A percentile compares a stretch with the other conserved stretches of the same genome.
Conservation (phyloP, 2,888 invertebrate genomes). For the Rotaria socialis region DNA sequence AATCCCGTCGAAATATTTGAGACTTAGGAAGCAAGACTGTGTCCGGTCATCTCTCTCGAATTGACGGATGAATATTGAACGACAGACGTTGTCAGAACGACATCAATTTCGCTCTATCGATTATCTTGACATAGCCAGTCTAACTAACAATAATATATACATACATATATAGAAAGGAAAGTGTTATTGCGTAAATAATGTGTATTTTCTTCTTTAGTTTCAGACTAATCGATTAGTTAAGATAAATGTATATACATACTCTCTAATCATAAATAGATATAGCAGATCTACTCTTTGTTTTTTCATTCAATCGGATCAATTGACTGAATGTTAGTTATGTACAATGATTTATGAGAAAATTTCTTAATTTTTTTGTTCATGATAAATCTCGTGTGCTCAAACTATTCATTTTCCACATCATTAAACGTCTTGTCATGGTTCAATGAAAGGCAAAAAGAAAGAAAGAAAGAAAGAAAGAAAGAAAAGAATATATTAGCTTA, state of each 20-base stretch:
- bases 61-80: conserved; percentile 1
- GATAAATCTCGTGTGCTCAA: conserved; percentile 5
- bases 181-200: conserved; percentile 26
- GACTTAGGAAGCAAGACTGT: neutral
- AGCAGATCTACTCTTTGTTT: neutral
- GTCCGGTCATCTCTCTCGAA: neutral
- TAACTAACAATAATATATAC: conserved; percentile 15
- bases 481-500: neutral
- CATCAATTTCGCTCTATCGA: conserved; percentile 26
- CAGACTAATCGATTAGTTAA: conserved; percentile 7
- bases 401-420: conserved; percentile 27
- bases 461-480: neutral
- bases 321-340: neutral
- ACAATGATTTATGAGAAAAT: conserved; percentile 7
- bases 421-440: conserved; percentile 29
- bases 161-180: neutral
- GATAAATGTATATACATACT: neutral
- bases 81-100: neutral
- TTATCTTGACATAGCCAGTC: conserved; percentile 21
- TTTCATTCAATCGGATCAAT: neutral
- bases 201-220: neutral
- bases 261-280: conserved; percentile 12
- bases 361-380: neutral
- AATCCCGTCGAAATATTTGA: neutral
- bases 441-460: neutral